Percentiles rank a stretch among this genome's conserved stretches.
Conservation (phyloP, 2,113 vertebrate genomes). For the Eurypyga helias region DNA sequence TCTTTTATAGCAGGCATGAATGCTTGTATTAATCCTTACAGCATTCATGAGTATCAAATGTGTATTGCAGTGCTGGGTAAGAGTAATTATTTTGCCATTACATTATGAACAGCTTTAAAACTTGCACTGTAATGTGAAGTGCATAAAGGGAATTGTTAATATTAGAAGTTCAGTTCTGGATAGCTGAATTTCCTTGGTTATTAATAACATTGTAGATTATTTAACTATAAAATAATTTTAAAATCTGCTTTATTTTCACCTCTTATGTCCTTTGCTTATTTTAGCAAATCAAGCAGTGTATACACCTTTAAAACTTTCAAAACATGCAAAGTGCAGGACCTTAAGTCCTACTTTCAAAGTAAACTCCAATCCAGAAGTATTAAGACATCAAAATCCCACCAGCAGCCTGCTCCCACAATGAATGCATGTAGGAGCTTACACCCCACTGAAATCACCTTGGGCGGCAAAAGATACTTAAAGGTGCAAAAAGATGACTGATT, state of each 20-base stretch:
- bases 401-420: neutral
- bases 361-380: neutral
- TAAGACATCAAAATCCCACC: neutral
- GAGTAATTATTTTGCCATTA: conserved; percentile 14
- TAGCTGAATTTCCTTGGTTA: neutral
- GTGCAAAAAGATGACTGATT: neutral
- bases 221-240: neutral
- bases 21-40: neutral
- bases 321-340: neutral
- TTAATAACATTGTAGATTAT: neutral
- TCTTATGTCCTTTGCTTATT: neutral
- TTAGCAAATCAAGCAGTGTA: neutral
- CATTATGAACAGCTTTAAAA: neutral
- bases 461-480: neutral
- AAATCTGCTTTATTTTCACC: neutral
- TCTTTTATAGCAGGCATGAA: neutral
- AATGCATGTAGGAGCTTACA: neutral
- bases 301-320: neutral
- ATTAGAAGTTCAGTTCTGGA: neutral
- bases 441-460: neutral
- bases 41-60: neutral
- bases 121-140: neutral
- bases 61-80: neutral
- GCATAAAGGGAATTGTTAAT: neutral
- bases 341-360: neutral